Conservation (phyloP, 2,888 invertebrate genomes). For the Drosophila niveifrons region DNA sequence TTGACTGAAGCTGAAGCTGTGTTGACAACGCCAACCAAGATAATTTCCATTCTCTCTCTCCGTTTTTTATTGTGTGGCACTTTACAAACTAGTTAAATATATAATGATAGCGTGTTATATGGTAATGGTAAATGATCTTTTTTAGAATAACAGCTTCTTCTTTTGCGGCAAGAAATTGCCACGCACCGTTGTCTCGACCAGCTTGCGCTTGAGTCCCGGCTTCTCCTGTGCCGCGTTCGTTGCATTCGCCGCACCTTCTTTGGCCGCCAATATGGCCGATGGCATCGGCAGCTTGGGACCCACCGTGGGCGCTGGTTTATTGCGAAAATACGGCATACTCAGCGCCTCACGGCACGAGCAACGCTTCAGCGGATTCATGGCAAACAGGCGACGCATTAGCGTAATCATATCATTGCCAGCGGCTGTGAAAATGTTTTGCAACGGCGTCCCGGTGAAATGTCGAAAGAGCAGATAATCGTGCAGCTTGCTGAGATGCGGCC, state of each 20-base stretch:
- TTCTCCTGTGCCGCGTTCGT: slow-evolving; percentile 84
- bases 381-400: slow-evolving; percentile 91
- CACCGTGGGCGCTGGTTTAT: slow-evolving; percentile 94
- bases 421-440: slow-evolving; percentile 97
- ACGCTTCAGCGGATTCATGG: slow-evolving; percentile 93
- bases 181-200: slow-evolving; percentile 88
- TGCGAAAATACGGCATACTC: slow-evolving; percentile 95
- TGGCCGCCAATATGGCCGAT: slow-evolving; percentile 64
- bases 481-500: slow-evolving; percentile 93
- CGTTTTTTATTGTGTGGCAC: neutral
- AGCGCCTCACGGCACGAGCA: slow-evolving; percentile 94
- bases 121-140: neutral
- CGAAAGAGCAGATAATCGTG: slow-evolving; percentile 98
- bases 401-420: slow-evolving; percentile 96
- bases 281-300: slow-evolving; percentile 91
- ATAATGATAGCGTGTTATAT: too few relatives aligned
- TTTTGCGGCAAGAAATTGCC: slow-evolving; percentile 85
- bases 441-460: slow-evolving; percentile 92
- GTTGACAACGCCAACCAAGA: slow-evolving; percentile 31
- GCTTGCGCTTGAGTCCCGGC: slow-evolving; percentile 89
- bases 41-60: neutral
- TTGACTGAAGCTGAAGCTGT: neutral
- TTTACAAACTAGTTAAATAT: slow-evolving; percentile 43
- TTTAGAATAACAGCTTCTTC: slow-evolving; percentile 87
- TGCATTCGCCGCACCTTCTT: slow-evolving; percentile 59